Evolutionary conservation across 2,113 vertebrate genomes (phyloP), one percentile per base, ranked within the genome.

Genomic region (Psittacula cyanocephala): DNA sequence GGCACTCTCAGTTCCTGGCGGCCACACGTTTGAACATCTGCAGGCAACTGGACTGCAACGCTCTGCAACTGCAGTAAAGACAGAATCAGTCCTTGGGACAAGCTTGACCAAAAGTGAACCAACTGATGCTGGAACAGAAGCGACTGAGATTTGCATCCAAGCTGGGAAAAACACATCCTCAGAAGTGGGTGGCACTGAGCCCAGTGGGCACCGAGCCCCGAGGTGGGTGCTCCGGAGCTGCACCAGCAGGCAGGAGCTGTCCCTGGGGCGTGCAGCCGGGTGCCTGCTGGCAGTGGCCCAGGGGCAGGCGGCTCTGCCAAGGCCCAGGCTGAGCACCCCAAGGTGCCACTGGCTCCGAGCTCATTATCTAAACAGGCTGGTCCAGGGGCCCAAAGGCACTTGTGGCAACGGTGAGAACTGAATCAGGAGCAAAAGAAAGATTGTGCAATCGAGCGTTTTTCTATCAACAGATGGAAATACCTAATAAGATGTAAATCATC

Each of bases 401-500:
- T 24, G 72, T 71, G 57, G 62, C 39, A 72, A 41, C 0, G 62
- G 57, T 23, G 57, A 75, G 89, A 79, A 72, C 15, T 15, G 19
- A 50, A 68, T 28, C 25, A 18, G 68, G 60, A 84, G 50, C 77
- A 60, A 43, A 88, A 53, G 20, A 35, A 76, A 25, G 2, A 5
- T 92, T 75, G 68, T 31, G 60, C 93, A 92, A 89, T 19, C 19
- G 65, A 75, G 76, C 29, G 3, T 55, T 89, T 89, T 95, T 85
- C 91, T 77, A 82, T 92, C 91, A 83, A 79, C 91, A 82, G 52
- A 76, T 87, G 59, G 89, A 91, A 96, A 92, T 70, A 72, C 39
- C 70, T 95, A 95, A 62, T 79, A 78, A 91, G 91, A 93, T 79
- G 86, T 87, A 93, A 95, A 95, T 89, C 20, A 72, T 33, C 83